Conservation (phyloP, 2,113 vertebrate species). For the Oryzias celebensis region DNA sequence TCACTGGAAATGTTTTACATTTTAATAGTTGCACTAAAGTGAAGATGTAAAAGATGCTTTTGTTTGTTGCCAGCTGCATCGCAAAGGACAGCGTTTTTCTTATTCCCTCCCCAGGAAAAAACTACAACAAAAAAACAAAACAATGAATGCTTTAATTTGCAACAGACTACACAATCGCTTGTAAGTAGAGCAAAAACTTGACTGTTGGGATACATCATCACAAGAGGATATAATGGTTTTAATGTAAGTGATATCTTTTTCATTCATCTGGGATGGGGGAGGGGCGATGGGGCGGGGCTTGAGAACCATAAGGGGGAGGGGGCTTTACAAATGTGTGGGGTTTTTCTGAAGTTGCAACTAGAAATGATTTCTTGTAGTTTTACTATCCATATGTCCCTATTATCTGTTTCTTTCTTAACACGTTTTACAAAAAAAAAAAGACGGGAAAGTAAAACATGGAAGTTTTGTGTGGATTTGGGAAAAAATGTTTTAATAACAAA, state of each 20-base stretch:
- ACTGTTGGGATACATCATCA: constrained; percentile 80
- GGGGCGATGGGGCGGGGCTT: background rate
- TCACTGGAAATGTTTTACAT: constrained; percentile 80
- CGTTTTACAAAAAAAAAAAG: constrained; percentile 60
- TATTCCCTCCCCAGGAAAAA: background rate
- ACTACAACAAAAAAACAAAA: constrained; percentile 51
- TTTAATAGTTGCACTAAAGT: constrained; percentile 84
- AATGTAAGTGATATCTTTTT: constrained; percentile 83
- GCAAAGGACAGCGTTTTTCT: constrained; percentile 70
- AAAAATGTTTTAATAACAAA: constrained; percentile 69
- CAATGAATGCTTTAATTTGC: constrained; percentile 80
- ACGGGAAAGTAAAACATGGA: constrained; percentile 26
- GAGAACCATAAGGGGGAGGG: background rate
- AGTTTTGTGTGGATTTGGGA: constrained; percentile 65
- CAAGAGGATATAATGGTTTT: constrained; percentile 80
- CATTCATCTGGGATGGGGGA: constrained; percentile 43
- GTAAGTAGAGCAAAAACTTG: constrained; percentile 79
- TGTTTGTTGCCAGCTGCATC: constrained; percentile 69
- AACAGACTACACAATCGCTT: constrained; percentile 79
- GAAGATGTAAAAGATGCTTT: constrained; percentile 79
- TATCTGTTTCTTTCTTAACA: constrained; percentile 79
- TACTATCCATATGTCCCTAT: constrained; percentile 74
- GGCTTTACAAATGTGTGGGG: constrained; percentile 69
- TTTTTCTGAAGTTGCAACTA: constrained; percentile 77
- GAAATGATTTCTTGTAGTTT: constrained; percentile 79